Percentiles rank a stretch among this genome's conserved stretches.
Evolutionary conservation across 2,113 vertebrate species (phyloP).

Genomic region (Bungarus multicinctus): DNA sequence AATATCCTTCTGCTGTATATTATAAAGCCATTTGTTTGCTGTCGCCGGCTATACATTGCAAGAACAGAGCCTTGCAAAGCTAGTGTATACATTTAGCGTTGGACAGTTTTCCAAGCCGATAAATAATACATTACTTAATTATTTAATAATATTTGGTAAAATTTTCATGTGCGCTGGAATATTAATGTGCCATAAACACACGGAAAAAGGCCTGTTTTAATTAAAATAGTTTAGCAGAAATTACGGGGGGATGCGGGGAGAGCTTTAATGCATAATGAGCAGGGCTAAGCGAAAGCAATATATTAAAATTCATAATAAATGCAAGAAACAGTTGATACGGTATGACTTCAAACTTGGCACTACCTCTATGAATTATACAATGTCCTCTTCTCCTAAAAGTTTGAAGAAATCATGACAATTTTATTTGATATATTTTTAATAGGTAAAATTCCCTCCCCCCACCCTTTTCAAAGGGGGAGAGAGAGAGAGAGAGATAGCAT

Average conservation of each 20-base stretch:
- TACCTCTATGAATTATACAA: slow-evolving; percentile 27
- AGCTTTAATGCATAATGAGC: slow-evolving; percentile 42
- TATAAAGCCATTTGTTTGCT: slow-evolving; percentile 9
- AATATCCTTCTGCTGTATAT: slow-evolving; percentile 22
- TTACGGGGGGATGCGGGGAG: slow-evolving; percentile 21
- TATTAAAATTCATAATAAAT: slow-evolving; percentile 41
- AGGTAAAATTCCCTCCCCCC: background rate
- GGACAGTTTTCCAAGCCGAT: slow-evolving; percentile 56
- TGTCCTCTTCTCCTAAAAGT: slow-evolving; percentile 12
- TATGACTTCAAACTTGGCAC: slow-evolving; percentile 12
- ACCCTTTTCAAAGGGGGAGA: background rate
- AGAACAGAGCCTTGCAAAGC: slow-evolving; percentile 31
- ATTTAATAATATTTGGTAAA: slow-evolving; percentile 71
- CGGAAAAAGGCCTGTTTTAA: slow-evolving; percentile 68
- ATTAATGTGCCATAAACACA: slow-evolving; percentile 62
- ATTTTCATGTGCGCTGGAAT: slow-evolving; percentile 64
- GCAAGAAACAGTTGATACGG: slow-evolving; percentile 16
- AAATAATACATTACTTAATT: slow-evolving; percentile 73
- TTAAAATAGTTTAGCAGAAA: slow-evolving; percentile 58
- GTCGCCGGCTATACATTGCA: slow-evolving; percentile 41
- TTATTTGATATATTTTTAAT: slow-evolving; percentile 41
- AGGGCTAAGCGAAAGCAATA: slow-evolving; percentile 31
- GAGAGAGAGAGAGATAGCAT: background rate
- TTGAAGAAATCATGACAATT: slow-evolving; percentile 19
- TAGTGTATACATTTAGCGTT: slow-evolving; percentile 28